These are phyloP conservation scores for Chondrilla cf. caribensis DNA, from an alignment of 37 sponge, comb jelly and placozoan species.

Conservation along the genomic window DNA sequence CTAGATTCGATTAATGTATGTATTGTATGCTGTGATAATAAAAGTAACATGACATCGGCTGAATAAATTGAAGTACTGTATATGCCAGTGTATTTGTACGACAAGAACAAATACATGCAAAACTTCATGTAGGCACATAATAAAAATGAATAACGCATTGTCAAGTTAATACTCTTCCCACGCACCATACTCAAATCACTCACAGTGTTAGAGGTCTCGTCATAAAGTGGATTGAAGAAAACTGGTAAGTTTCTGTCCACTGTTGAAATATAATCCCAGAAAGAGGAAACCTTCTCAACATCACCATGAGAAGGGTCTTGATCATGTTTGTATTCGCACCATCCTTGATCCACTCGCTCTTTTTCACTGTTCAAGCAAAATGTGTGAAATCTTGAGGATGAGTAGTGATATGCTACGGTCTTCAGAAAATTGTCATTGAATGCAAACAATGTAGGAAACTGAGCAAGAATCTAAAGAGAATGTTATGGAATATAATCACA, in stretches of 20 bases:
- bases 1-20: too few species aligned
- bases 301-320: not conserved
- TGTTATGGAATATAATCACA: too few species aligned
- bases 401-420: constrained; percentile 88
- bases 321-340: not conserved
- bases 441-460: constrained; percentile 93
- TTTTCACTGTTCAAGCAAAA: constrained; percentile 89
- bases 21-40: too few species aligned
- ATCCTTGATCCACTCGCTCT: constrained; percentile 54
- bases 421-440: constrained; percentile 88
- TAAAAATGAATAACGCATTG: too few species aligned
- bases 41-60: too few species aligned
- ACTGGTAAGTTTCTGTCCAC: not conserved
- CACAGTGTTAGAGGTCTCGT: too few species aligned
- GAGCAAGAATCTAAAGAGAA: constrained; percentile 56
- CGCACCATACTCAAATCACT: too few species aligned
- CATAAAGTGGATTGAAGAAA: constrained; percentile 2
- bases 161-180: too few species aligned
- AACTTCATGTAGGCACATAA: too few species aligned
- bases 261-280: not conserved
- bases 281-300: not conserved
- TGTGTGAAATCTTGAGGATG: constrained; percentile 84
- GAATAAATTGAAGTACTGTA: too few species aligned
- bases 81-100: too few species aligned
- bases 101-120: too few species aligned